Evolutionary conservation across 1,140 invertebrate genomes (phyloP).

Genomic region (Penaeus indicus): DNA sequence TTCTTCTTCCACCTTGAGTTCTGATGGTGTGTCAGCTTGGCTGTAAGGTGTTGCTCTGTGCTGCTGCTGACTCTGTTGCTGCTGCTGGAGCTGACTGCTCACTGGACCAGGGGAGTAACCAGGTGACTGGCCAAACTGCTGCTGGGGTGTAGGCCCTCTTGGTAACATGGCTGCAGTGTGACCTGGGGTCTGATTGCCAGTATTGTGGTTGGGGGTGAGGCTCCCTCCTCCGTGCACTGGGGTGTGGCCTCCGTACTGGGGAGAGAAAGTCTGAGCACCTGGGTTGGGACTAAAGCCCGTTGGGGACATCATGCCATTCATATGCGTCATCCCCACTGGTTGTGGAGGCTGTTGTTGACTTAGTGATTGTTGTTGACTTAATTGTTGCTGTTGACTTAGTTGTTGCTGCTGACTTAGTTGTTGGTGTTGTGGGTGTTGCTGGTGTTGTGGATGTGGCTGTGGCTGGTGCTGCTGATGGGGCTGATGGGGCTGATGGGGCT

Average conservation of each 20-base stretch:
- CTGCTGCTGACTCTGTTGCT: constrained; percentile 46
- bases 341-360: constrained; percentile 45
- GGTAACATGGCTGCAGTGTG: constrained; percentile 72
- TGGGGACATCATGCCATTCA: constrained; percentile 66
- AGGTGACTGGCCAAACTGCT: constrained; percentile 78
- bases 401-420: constrained; percentile 55
- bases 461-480: not conserved
- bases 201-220: constrained; percentile 68
- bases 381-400: constrained; percentile 67
- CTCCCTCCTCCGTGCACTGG: constrained; percentile 59
- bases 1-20: constrained; percentile 66
- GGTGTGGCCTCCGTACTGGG: constrained; percentile 64
- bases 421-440: constrained; percentile 20
- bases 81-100: constrained; percentile 37
- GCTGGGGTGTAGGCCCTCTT: constrained; percentile 71
- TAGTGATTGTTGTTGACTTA: constrained; percentile 33
- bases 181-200: constrained; percentile 31
- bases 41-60: constrained; percentile 1
- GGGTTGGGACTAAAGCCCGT: constrained; percentile 63
- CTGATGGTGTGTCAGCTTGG: constrained; percentile 76
- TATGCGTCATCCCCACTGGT: constrained; percentile 59
- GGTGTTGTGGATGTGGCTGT: constrained; percentile 36
- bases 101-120: constrained; percentile 62
- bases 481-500: constrained; percentile 4
- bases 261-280: constrained; percentile 62